Evolutionary conservation across 2,113 vertebrate genomes (phyloP).

Genomic region (Lamprologus sp.): DNA sequence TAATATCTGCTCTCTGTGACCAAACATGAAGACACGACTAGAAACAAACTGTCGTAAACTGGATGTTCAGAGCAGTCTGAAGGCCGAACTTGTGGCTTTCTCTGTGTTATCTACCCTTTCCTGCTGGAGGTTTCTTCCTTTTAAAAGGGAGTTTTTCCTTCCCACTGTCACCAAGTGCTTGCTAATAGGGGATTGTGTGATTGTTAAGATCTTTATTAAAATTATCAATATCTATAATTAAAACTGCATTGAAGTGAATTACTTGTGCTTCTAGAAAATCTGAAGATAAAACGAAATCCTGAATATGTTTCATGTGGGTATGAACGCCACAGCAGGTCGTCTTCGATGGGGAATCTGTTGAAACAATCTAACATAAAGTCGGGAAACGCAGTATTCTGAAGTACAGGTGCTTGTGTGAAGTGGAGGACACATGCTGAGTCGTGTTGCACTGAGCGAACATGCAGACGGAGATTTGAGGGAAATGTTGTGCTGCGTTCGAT

Average conservation of each 20-base stretch:
- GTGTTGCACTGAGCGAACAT: not conserved
- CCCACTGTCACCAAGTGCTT: not conserved
- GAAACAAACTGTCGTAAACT: not conserved
- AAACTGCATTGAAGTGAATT: not conserved
- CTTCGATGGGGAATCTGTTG: not conserved
- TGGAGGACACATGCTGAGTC: not conserved
- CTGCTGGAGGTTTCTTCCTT: not conserved
- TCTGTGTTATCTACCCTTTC: not conserved
- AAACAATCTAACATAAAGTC: not conserved
- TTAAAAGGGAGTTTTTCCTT: not conserved
- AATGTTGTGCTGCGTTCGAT: not conserved
- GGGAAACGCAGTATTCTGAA: not conserved
- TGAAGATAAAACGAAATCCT: not conserved
- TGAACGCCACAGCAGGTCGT: not conserved
- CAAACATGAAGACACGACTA: not conserved
- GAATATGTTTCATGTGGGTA: not conserved
- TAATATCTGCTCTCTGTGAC: not conserved
- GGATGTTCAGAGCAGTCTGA: not conserved
- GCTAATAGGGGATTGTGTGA: not conserved
- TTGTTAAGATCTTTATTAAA: not conserved
- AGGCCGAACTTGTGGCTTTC: not conserved
- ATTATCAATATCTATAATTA: not conserved
- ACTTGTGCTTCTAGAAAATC: not conserved
- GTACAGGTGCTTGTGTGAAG: not conserved
- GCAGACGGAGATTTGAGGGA: not conserved